Percentiles rank a stretch among this genome's conserved stretches.
These are phyloP conservation scores for Ptychoptera albimana DNA, from an alignment of 2,888 invertebrate species.

Conservation along the genomic window DNA sequence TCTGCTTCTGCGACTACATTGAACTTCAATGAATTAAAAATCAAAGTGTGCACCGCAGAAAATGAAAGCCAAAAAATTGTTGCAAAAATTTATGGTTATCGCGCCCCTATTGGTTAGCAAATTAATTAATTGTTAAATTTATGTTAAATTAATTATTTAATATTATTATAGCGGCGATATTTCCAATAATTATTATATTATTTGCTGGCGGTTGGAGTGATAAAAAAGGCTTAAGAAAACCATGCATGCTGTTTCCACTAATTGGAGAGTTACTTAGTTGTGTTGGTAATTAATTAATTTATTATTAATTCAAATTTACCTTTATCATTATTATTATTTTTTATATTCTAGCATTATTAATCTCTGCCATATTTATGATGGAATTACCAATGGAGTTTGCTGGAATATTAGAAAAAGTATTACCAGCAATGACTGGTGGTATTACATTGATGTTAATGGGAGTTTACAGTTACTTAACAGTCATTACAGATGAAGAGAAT, in stretches of 20 bases:
- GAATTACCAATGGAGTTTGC: constrained; percentile 28
- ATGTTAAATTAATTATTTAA: not conserved
- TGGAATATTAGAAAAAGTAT: constrained; percentile 23
- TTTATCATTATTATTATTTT: not conserved
- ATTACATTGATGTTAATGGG: constrained; percentile 28
- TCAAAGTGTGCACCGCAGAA: constrained; percentile 27
- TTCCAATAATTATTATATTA: constrained; percentile 26
- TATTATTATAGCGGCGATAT: constrained; percentile 22
- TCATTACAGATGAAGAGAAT: constrained; percentile 27
- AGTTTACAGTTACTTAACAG: constrained; percentile 28
- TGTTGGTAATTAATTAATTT: not conserved
- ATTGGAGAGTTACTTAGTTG: constrained; percentile 20
- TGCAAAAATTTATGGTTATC: constrained; percentile 24
- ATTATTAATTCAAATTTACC: too few species aligned
- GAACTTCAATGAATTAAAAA: not conserved
- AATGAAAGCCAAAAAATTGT: constrained; percentile 24
- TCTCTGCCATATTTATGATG: constrained; percentile 27
- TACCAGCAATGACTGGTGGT: constrained; percentile 27
- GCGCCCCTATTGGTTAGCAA: constrained; percentile 26
- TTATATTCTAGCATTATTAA: constrained; percentile 23
- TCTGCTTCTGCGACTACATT: not conserved
- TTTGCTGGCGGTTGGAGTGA: constrained; percentile 32
- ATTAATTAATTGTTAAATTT: not conserved
- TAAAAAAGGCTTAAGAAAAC: constrained; percentile 26
- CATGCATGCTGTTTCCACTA: constrained; percentile 27